A percentile compares a stretch with the other conserved stretches of the same genome.
Evolutionary conservation across 2,113 vertebrate species (phyloP).

Genomic region (Equus quagga): DNA sequence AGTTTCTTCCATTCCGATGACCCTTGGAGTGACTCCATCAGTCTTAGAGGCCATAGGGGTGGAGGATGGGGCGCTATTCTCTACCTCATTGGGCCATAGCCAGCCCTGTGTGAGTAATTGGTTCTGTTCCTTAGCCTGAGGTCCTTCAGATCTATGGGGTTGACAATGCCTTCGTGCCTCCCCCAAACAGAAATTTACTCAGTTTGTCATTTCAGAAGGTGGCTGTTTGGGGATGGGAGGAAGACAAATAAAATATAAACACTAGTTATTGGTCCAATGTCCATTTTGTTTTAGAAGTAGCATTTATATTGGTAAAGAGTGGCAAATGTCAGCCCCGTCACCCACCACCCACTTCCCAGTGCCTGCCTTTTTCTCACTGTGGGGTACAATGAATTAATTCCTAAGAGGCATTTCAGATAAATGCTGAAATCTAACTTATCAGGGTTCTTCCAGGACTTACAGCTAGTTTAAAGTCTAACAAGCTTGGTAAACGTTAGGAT

Average conservation of each 20-base stretch:
- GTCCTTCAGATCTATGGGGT: not conserved
- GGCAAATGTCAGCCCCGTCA: not conserved
- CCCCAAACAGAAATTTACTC: not conserved
- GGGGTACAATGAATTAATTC: constrained; percentile 60
- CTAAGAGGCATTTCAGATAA: constrained; percentile 31
- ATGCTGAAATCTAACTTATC: constrained; percentile 23
- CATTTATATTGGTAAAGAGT: not conserved
- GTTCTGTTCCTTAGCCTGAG: not conserved
- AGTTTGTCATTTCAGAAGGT: not conserved
- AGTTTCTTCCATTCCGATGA: not conserved
- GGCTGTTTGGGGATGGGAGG: not conserved
- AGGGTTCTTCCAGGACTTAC: not conserved
- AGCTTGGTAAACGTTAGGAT: constrained; percentile 11
- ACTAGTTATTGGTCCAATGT: not conserved
- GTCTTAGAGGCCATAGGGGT: not conserved
- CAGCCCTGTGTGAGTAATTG: not conserved
- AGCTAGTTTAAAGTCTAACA: constrained; percentile 58
- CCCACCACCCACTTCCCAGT: not conserved
- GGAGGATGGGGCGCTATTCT: no score
- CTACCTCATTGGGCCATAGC: not conserved
- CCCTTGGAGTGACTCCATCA: not conserved
- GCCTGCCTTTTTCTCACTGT: not conserved
- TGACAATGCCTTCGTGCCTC: not conserved
- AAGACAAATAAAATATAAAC: not conserved
- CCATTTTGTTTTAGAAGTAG: constrained; percentile 42